Base-by-base conservation (phyloP, 2,888 invertebrate species). In the Athripsodes cinereus region DNA sequence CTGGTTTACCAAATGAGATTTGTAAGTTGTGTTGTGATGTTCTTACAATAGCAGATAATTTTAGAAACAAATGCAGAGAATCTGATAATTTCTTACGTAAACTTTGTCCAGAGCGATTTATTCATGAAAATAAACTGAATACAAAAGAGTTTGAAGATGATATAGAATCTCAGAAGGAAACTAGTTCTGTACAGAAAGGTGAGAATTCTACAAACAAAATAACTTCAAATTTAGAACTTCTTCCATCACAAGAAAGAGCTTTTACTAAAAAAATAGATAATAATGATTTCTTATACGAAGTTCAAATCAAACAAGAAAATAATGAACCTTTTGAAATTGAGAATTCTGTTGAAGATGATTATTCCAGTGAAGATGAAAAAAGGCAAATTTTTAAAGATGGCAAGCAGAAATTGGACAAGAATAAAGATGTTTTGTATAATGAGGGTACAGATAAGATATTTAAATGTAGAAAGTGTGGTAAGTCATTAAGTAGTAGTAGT, bases 81-180 rank as follows among this genome's bases (percentile, higher is more conserved):
- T 70, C 73, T 51, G 69, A 72, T 65, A 68, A 74, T 59, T 68
- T 70, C 18, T 70, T 71, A 60, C 60, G 62, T 54, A 52, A 62
- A 22, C 13, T 22, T 18, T 52, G 18, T 22, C 51, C 49, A 1
- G 21, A 50, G 10, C 18, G 16, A 11, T 26, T 54, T 1, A 18
- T 19, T 13, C 22, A 44, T 22, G 34, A 53, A 40, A 48, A 47
- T 31, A 53, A 31, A 40, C 26, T 18, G 16, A 21, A 48, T 6
- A 57, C 22, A 16, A 53, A 26, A 26, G 26, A 48, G 31, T 13
- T 44, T 19, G 16, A 26, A 6, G 51, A 55, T n/a, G 22, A n/a
- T 26, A 46, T 21, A 22, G 16, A 48, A n/a, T n/a, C n/a, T n/a
- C n/a, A 47, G 22, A 54, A 13, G 21, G 50, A 21, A 11, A 11